Base-by-base conservation (phyloP, 2,113 vertebrate species). In the Hyla sarda region DNA sequence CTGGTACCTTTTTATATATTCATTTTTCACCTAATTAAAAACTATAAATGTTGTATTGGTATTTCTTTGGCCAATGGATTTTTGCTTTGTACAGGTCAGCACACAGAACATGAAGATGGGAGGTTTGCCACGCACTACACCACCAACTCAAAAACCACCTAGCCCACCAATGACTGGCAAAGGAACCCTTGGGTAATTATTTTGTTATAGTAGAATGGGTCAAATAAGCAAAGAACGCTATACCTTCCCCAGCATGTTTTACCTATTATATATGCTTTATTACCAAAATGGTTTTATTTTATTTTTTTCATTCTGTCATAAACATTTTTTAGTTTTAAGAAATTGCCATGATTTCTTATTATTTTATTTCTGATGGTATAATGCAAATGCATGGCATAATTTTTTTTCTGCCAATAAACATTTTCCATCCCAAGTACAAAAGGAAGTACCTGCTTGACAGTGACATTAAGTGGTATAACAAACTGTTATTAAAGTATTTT, bases 101-200 rank as follows among this genome's bases (percentile, higher is more conserved):
- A 96, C 97, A 88, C 98, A 99, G 94, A 99, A 98, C 88, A 98
- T 99, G 97, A 99, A 99, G 94, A 95, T 97, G 87, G 98, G 97
- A 69, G 96, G 93, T 65, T 95, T 98, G 87, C 97, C 97, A 72
- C 97, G 97, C 88, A 99, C 98, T 60, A 98, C 97, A 87, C 98
- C 98, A 65, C 98, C 98, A 23, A 98, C 97, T 80, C 98, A 99
- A 95, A 99, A 99, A 88, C 98, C 98, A 17, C 98, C 98, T 72
- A 99, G 98, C 71, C 98, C 98, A 30, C 98, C 98, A 0, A 93
- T 97, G 93, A 94, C 96, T 10, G 98, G 98, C 89, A 99, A 99
- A 91, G 98, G 97, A 91, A 99, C 98, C 73, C 95, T 99, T 88
- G 98, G 98, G 98, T 99, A 94, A 92, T 97, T 95, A 91, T 72